Conservation (phyloP, 1,140 invertebrate genomes). For the Listronotus bonariensis region DNA sequence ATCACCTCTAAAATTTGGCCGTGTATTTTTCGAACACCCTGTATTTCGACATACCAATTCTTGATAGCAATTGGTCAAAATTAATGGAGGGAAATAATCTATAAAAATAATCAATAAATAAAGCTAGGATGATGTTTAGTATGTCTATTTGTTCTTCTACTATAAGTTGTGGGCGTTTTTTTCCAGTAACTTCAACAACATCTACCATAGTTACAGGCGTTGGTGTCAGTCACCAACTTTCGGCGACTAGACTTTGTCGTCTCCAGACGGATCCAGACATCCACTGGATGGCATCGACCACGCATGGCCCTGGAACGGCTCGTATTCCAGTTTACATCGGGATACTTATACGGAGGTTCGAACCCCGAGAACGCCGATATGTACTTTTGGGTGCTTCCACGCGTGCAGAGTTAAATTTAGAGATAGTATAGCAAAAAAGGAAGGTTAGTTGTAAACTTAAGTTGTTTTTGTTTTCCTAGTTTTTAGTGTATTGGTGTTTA, state of each 20-base stretch:
- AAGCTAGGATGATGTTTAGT: no score
- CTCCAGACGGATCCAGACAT: constrained; percentile 77
- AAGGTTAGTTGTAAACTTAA: constrained; percentile 61
- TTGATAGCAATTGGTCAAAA: no score
- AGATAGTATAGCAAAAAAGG: constrained; percentile 77
- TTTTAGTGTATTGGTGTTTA: no score
- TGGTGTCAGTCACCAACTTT: constrained; percentile 67
- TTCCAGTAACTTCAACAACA: constrained; percentile 38
- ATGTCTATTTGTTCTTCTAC: no score
- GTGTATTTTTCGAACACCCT: no score
- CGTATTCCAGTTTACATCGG: constrained; percentile 52
- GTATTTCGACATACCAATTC: no score
- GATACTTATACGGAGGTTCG: constrained; percentile 55
- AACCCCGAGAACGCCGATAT: constrained; percentile 49
- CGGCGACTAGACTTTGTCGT: constrained; percentile 79
- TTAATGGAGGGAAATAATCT: no score
- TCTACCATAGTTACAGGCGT: constrained; percentile 20
- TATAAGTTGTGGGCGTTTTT: no score
- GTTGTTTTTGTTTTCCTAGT: background rate
- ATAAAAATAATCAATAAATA: no score
- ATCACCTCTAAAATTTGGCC: no score
- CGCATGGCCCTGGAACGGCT: constrained; percentile 50
- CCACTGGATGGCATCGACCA: constrained; percentile 63
- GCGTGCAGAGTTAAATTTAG: constrained; percentile 73
- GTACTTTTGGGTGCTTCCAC: constrained; percentile 71